Conservation (phyloP, 2,797 vertebrate species). For the Diplodus puntazzo region DNA sequence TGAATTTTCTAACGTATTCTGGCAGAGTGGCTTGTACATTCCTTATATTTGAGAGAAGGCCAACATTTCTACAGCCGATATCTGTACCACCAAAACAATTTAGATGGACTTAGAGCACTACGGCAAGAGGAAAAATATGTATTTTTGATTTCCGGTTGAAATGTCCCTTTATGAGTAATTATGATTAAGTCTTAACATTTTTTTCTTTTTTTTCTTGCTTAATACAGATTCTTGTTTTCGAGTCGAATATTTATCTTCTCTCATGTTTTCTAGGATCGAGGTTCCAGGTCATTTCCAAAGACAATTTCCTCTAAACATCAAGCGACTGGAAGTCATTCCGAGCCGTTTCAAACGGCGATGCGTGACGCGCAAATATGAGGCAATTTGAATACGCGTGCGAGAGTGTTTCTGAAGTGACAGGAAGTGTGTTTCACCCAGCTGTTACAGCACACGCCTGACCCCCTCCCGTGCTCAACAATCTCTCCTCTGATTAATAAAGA, state of each 20-base stretch:
- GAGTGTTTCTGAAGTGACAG: constrained; percentile 31
- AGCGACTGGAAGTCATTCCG: constrained; percentile 55
- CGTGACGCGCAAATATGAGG: constrained; percentile 30
- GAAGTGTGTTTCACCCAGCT: constrained; percentile 57
- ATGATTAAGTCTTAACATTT: too few species aligned
- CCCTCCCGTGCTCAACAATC: constrained; percentile 33
- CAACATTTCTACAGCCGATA: too few species aligned
- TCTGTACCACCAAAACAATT: too few species aligned
- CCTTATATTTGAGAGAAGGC: too few species aligned
- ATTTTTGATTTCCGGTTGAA: too few species aligned
- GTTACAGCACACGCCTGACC: constrained; percentile 44
- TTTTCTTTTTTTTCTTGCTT: not conserved
- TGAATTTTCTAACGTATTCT: too few species aligned
- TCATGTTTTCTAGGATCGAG: constrained; percentile 21
- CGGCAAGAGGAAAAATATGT: too few species aligned
- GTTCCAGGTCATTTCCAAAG: constrained; percentile 57
- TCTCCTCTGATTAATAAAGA: constrained; percentile 78
- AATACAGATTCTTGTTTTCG: constrained; percentile 7
- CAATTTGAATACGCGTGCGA: constrained; percentile 24
- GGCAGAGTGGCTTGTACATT: too few species aligned
- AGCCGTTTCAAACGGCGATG: constrained; percentile 52
- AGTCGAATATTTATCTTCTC: constrained; percentile 5
- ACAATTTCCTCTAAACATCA: constrained; percentile 51
- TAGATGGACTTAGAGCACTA: too few species aligned
- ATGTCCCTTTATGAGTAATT: not conserved